Evolutionary conservation across 2,113 vertebrate species (phyloP).

Genomic region (Callipepla squamata): DNA sequence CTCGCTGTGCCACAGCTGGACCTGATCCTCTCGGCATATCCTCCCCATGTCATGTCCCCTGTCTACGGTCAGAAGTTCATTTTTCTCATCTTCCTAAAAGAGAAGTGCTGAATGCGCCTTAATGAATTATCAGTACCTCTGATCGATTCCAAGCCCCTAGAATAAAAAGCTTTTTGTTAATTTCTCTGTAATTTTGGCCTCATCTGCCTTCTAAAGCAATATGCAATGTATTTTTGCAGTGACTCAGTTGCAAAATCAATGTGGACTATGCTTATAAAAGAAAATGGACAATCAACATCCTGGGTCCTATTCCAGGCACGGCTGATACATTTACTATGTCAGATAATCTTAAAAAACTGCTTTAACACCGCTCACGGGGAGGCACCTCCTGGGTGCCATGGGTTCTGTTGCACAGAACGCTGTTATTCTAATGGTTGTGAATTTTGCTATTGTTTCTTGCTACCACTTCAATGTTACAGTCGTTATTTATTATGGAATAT

Average conservation of each 20-base stretch:
- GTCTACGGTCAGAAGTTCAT: background rate
- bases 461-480: background rate
- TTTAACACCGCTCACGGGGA: background rate
- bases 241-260: background rate
- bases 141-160: background rate
- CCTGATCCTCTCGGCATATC: background rate
- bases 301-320: background rate
- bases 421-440: background rate
- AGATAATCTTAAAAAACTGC: background rate
- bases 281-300: background rate
- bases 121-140: background rate
- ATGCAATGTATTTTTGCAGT: slow-evolving; percentile 9
- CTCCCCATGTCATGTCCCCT: background rate
- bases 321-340: background rate
- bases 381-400: background rate
- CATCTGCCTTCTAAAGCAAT: slow-evolving; percentile 35
- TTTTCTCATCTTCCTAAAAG: background rate
- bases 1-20: background rate
- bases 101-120: background rate
- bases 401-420: background rate
- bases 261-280: background rate
- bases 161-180: slow-evolving; percentile 2
- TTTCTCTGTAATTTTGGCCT: background rate
- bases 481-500: background rate
- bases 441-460: background rate